These are phyloP conservation scores for Unio pictorum DNA, from an alignment of 2,888 invertebrate species.

Conservation along the genomic window DNA sequence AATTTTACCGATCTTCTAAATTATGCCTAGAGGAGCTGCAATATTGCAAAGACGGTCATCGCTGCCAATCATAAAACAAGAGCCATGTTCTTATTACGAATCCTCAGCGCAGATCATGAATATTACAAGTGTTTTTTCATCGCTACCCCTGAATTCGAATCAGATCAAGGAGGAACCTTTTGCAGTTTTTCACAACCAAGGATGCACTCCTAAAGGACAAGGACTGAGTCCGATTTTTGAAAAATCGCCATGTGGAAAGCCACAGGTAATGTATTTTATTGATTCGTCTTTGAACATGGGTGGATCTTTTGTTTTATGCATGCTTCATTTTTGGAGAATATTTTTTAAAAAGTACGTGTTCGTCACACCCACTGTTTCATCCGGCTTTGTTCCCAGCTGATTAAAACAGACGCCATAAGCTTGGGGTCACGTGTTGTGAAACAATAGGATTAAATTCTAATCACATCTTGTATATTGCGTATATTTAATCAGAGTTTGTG, in stretches of 20 bases:
- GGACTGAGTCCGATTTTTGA: constrained; percentile 33
- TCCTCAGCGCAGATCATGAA: constrained; percentile 54
- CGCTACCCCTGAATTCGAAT: constrained; percentile 20
- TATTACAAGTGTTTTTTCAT: constrained; percentile 51
- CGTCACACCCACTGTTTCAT: too few species aligned
- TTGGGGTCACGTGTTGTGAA: too few species aligned
- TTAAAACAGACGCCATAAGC: too few species aligned
- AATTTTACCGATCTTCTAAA: constrained; percentile 3
- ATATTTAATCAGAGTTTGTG: too few species aligned
- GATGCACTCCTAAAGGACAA: constrained; percentile 30
- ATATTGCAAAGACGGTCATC: constrained; percentile 47
- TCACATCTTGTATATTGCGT: too few species aligned
- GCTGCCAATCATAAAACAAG: constrained; percentile 53
- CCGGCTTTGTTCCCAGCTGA: too few species aligned
- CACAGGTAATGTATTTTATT: constrained; percentile 42
- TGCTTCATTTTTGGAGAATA: too few species aligned
- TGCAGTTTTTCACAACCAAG: constrained; percentile 19
- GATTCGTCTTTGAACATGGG: too few species aligned
- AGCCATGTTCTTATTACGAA: constrained; percentile 38
- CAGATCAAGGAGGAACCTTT: constrained; percentile 33
- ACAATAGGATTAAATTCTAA: too few species aligned
- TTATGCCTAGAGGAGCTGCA: constrained; percentile 52
- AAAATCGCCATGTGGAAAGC: constrained; percentile 43
- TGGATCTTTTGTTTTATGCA: too few species aligned
- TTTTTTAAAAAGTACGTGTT: too few species aligned